Base-by-base conservation (phyloP, 2,113 vertebrate genomes). In the Larimichthys polyactis region DNA sequence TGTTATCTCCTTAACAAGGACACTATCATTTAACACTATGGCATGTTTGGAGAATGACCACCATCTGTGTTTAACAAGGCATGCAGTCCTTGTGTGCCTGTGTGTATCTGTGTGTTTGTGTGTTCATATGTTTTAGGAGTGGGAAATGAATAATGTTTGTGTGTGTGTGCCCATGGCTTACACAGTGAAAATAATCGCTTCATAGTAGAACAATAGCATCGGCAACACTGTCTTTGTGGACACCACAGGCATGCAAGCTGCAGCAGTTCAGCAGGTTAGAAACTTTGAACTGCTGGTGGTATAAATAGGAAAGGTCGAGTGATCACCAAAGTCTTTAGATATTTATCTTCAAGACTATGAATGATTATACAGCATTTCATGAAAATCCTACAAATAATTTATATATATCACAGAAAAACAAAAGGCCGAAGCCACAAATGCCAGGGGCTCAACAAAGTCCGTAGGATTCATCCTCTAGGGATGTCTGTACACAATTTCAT, bases 11-110 rank as follows among this genome's bases (percentile, higher is more conserved):
- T 58, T 68, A 82, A 84, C 40, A 73, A 84, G 44, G 29, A 51
- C 60, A 60, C 24, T 78, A 72, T 78, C 55, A 83, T 88, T 84
- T 67, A 78, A 69, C 71, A 79, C 59, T 55, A 77, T 71, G 46
- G 71, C 54, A 71, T 24, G 9, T 62, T 65, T 60, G 52, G 68
- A 65, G 66, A 79, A 77, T 60, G 78, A 68, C 49, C 40, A 59
- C 62, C 77, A 66, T 70, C 63, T 73, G 74, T 81, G 82, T 71
- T 69, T 48, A 81, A 82, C 69, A 65, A 66, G 49, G 48, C 70
- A 2, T 43, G n/a, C 27, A 22, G 24, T 51, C 54, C 11, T 11
- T 71, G 48, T 81, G 58, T 51, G 20, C 66, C 0, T 14, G 5
- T 55, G 75, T 51, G 36, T 40, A 40, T 40, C 8, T 40, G 36